phyloP scores from a whole-genome alignment of 2,797 vertebrate species.

The Delichon dasypus region DNA sequence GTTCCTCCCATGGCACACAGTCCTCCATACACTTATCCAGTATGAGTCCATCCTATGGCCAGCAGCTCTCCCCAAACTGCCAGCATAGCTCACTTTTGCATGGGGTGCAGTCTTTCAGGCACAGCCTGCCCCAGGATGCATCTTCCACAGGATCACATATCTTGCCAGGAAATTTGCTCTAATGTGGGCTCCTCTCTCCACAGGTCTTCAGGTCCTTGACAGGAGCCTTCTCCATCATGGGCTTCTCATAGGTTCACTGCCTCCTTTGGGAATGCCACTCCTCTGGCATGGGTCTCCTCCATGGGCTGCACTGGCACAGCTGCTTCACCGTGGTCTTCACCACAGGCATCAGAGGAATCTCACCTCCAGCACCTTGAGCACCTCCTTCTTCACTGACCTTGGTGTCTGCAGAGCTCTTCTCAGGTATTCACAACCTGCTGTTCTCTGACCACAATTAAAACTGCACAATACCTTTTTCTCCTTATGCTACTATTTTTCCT shows the following conservation, averaged over 20 bases:
- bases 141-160: not conserved
- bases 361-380: rapidly evolving
- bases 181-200: not conserved
- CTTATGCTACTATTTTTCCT: not conserved
- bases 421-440: not conserved
- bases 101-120: rapidly evolving
- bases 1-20: rapidly evolving
- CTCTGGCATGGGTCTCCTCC: rapidly evolving
- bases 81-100: not conserved
- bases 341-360: not conserved
- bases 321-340: not conserved
- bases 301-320: not conserved
- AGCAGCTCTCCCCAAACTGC: not conserved
- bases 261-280: not conserved
- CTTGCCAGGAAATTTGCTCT: not conserved
- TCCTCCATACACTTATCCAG: not conserved
- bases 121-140: not conserved
- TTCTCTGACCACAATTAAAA: not conserved
- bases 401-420: not conserved
- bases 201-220: not conserved
- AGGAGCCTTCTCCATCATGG: rapidly evolving
- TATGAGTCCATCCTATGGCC: rapidly evolving
- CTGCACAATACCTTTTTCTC: not conserved
- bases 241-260: not conserved
- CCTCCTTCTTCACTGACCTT: not conserved